Conservation (phyloP, 2,797 vertebrate genomes). For the Lerista edwardsae region DNA sequence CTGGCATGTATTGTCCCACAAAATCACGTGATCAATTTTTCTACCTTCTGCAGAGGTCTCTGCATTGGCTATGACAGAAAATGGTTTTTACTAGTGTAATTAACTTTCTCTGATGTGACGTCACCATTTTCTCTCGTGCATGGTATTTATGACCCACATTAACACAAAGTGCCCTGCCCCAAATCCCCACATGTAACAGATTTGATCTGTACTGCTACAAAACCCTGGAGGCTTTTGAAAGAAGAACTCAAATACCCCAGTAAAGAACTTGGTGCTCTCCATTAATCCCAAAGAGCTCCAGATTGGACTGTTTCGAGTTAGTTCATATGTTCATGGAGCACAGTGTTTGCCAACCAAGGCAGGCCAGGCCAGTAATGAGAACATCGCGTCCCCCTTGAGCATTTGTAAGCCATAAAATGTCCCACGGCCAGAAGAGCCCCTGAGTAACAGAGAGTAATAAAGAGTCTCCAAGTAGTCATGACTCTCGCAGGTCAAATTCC, state of each 20-base stretch:
- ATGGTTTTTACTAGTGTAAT: neutral
- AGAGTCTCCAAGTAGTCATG: slow-evolving; percentile 63
- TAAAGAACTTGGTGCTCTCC: neutral
- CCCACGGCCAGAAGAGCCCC: slow-evolving; percentile 64
- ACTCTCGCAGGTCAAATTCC: slow-evolving; percentile 71
- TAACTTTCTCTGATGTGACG: neutral
- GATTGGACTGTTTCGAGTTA: neutral
- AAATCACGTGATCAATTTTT: neutral
- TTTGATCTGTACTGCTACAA: slow-evolving; percentile 25
- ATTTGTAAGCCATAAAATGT: slow-evolving; percentile 66
- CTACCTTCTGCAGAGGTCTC: neutral
- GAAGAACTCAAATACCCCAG: neutral
- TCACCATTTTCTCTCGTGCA: neutral
- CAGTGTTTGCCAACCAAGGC: slow-evolving; percentile 13
- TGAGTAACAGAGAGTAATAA: slow-evolving; percentile 62
- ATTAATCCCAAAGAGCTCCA: neutral
- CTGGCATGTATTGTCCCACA: neutral
- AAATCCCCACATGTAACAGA: slow-evolving; percentile 27
- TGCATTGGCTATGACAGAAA: neutral
- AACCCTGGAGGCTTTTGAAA: slow-evolving; percentile 8
- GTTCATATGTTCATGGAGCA: neutral
- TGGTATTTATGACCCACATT: slow-evolving; percentile 7
- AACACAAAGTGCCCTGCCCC: slow-evolving; percentile 7
- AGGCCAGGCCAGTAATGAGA: slow-evolving; percentile 24
- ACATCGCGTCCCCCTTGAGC: neutral